These are phyloP conservation scores for Megaceryle maxima DNA, from an alignment of 2,113 vertebrate species.

Conservation along the genomic window DNA sequence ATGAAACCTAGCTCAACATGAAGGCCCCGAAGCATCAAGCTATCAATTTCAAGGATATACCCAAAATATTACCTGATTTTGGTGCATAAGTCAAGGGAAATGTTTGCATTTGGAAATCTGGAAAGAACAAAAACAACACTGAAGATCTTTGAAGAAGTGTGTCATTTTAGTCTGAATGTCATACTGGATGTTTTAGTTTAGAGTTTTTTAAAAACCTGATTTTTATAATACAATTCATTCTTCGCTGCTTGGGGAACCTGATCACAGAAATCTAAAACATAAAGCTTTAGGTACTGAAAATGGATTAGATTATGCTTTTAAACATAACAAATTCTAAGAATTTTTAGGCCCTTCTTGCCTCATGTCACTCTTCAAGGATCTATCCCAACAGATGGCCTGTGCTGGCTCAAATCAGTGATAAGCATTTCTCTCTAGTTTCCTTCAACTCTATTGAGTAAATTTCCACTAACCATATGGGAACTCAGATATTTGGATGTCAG, in stretches of 20 bases:
- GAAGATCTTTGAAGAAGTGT: not conserved
- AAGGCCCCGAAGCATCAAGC: not conserved
- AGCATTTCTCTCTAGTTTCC: not conserved
- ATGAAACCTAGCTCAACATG: not conserved
- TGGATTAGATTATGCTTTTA: not conserved
- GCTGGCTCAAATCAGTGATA: not conserved
- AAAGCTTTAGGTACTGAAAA: not conserved
- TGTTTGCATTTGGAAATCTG: not conserved
- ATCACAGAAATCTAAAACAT: not conserved
- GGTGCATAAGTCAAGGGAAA: not conserved
- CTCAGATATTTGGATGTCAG: not conserved
- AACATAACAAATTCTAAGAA: not conserved
- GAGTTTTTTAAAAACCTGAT: not conserved
- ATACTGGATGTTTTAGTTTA: not conserved
- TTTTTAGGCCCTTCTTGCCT: not conserved
- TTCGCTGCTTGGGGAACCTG: not conserved
- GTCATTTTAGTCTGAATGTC: not conserved
- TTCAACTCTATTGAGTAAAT: not conserved
- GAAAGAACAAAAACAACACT: not conserved
- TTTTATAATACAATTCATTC: not conserved
- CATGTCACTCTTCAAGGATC: not conserved
- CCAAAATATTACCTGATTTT: not conserved
- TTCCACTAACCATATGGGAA: not conserved
- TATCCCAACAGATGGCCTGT: accelerated
- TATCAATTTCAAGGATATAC: not conserved